Percentiles rank a stretch among this genome's conserved stretches.
phyloP scores from a whole-genome alignment of 2,797 vertebrate species.

The Thripadectes ignobilis region DNA sequence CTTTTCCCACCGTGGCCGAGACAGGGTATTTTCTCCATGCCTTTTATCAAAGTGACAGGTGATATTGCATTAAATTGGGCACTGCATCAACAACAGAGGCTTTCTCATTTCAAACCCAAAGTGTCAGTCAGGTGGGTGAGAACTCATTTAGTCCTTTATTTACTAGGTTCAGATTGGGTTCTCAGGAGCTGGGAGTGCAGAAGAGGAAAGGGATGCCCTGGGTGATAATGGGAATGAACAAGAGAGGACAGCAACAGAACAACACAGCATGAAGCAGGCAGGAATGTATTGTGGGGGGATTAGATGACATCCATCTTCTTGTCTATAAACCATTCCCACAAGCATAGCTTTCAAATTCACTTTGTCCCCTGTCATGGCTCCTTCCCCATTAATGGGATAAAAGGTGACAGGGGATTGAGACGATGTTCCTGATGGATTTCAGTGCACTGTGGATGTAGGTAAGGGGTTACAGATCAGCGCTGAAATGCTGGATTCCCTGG shows the following conservation, averaged over 20 bases:
- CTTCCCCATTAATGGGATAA: neutral
- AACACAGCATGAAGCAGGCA: neutral
- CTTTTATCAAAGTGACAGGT: conserved; percentile 63
- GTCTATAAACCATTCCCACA: conserved; percentile 20
- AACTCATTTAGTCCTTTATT: conserved; percentile 21
- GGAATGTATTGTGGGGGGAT: neutral
- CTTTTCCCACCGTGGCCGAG: neutral
- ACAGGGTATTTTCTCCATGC: neutral
- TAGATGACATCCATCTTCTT: conserved; percentile 43
- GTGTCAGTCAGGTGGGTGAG: neutral
- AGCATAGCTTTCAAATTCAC: neutral
- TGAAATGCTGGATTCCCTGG: neutral
- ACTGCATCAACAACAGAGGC: neutral
- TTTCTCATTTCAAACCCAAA: conserved; percentile 37
- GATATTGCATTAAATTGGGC: conserved; percentile 61
- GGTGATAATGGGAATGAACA: neutral
- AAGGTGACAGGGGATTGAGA: neutral
- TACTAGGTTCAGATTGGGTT: conserved; percentile 43
- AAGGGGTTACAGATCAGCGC: neutral
- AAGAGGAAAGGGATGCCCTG: neutral
- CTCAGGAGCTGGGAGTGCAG: neutral
- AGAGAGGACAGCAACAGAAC: neutral
- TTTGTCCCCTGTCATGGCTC: conserved; percentile 1
- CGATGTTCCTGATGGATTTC: neutral
- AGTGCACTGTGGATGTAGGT: neutral